Evolutionary conservation across 1,140 invertebrate genomes (phyloP).

Genomic region (Ostrea edulis): DNA sequence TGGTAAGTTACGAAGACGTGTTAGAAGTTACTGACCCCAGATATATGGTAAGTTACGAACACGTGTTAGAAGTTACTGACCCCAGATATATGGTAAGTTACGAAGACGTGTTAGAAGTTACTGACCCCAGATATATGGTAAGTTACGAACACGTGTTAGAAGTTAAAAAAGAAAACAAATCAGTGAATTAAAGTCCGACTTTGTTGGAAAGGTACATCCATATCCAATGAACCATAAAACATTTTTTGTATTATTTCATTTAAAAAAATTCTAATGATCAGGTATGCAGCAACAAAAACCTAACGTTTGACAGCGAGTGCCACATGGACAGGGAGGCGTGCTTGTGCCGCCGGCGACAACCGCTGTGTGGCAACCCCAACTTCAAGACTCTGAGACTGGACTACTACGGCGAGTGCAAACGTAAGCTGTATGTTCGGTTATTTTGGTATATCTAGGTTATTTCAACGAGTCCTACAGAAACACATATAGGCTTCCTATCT

Average conservation of each 20-base stretch:
- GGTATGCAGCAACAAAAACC: constrained; percentile 68
- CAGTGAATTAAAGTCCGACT: no score
- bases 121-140: constrained; percentile 37
- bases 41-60: constrained; percentile 48
- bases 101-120: not conserved
- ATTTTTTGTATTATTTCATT: not conserved
- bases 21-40: constrained; percentile 14
- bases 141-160: not conserved
- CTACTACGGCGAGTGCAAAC: constrained; percentile 69
- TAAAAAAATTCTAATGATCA: constrained; percentile 34
- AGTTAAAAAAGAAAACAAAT: no score
- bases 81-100: constrained; percentile 42
- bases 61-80: not conserved
- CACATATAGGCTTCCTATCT: no score
- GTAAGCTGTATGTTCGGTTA: constrained; percentile 47
- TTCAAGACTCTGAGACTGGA: constrained; percentile 63
- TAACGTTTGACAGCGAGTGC: constrained; percentile 69
- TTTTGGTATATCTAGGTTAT: not conserved
- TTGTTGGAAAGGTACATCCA: no score
- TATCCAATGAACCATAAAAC: no score
- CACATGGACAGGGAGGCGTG: constrained; percentile 66
- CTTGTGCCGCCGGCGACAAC: constrained; percentile 54
- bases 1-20: constrained; percentile 41
- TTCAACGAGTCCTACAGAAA: no score
- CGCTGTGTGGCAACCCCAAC: constrained; percentile 54